Evolutionary conservation across 2,797 vertebrate genomes (phyloP).

Genomic region (Neomorphus geoffroyi): DNA sequence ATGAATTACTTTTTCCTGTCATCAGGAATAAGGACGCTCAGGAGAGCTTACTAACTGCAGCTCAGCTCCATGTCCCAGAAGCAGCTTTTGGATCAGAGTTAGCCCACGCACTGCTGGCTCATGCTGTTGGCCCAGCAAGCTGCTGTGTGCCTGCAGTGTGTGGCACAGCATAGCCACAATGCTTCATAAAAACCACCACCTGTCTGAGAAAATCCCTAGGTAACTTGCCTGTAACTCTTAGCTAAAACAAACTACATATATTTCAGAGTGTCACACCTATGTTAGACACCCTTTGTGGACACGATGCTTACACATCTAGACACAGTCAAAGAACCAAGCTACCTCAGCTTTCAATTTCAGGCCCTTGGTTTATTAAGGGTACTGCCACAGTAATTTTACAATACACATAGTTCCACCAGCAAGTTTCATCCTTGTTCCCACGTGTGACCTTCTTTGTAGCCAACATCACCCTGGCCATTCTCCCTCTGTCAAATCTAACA

Average conservation of each 20-base stretch:
- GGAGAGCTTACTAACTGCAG: background rate
- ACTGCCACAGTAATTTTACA: background rate
- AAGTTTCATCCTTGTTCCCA: background rate
- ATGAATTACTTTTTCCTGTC: background rate
- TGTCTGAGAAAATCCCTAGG: background rate
- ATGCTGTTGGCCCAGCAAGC: background rate
- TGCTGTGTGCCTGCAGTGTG: accelerated
- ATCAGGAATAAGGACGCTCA: background rate
- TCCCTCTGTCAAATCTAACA: background rate
- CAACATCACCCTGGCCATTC: background rate
- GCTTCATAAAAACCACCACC: background rate
- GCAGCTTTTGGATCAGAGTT: background rate
- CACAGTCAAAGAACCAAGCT: background rate
- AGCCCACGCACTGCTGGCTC: accelerated
- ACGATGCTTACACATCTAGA: background rate
- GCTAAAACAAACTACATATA: accelerated
- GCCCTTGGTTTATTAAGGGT: background rate
- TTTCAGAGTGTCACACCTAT: background rate
- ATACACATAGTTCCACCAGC: accelerated
- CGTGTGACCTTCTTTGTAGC: background rate
- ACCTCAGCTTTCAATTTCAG: background rate
- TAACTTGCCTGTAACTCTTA: background rate
- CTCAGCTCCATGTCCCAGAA: background rate
- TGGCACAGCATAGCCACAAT: background rate
- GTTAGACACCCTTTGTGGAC: too few species aligned